Conservation (phyloP, 2,888 invertebrate genomes). For the Encarsia formosa region DNA sequence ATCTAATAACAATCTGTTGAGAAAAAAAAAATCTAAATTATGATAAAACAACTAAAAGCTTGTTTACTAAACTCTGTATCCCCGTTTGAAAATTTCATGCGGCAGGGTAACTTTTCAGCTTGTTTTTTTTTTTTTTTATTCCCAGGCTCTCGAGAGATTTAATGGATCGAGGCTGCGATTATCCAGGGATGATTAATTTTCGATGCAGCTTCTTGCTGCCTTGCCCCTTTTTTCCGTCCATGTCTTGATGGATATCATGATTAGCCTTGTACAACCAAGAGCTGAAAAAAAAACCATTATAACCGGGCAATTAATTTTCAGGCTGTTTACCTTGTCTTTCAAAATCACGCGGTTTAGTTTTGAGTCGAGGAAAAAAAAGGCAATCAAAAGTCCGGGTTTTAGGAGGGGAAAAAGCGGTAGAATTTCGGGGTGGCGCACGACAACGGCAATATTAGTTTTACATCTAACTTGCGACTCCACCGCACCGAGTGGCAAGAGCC, state of each 20-base stretch:
- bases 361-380: background rate
- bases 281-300: no score
- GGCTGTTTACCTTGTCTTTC: no score
- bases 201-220: background rate
- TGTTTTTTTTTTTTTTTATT: background rate
- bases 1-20: no score
- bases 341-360: background rate
- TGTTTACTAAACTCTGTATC: no score
- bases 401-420: background rate
- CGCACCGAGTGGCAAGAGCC: constrained; percentile 10
- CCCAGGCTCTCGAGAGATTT: constrained; percentile 2
- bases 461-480: constrained; percentile 26
- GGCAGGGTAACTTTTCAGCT: no score
- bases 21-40: no score
- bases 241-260: no score
- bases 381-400: background rate
- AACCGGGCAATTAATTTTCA: no score
- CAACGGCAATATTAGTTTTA: constrained; percentile 29
- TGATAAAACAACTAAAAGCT: no score
- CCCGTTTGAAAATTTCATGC: no score
- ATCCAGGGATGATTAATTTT: constrained; percentile 27
- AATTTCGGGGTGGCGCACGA: background rate
- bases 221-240: no score
- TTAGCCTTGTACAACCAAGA: no score
- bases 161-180: constrained; percentile 36